Conservation (phyloP, 2,113 vertebrate genomes). For the Pelusios castaneus region DNA sequence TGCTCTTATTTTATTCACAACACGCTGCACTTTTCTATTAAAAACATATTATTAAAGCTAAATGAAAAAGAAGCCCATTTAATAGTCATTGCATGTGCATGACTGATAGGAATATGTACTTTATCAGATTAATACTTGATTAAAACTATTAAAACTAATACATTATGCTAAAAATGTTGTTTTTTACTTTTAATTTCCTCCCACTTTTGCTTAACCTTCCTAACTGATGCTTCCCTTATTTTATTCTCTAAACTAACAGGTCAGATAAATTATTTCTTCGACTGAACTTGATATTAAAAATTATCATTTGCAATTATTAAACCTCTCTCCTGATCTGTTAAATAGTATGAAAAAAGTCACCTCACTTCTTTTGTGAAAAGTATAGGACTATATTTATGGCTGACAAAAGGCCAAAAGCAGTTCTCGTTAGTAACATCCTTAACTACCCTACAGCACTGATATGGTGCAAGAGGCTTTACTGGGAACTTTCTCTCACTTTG, state of each 20-base stretch:
- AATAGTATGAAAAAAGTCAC: constrained; percentile 41
- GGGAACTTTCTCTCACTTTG: not conserved
- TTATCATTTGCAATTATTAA: constrained; percentile 63
- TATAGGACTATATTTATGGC: not conserved
- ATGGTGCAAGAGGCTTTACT: not conserved
- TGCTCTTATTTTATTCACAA: constrained; percentile 59
- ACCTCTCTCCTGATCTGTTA: constrained; percentile 58
- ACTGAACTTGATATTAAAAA: constrained; percentile 49
- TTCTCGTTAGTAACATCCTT: not conserved
- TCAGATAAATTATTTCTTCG: constrained; percentile 61
- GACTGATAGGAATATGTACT: constrained; percentile 51
- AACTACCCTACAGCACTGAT: rapidly evolving
- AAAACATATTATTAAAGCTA: constrained; percentile 60
- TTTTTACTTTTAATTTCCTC: constrained; percentile 19
- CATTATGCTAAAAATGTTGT: constrained; percentile 56
- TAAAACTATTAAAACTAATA: constrained; percentile 68
- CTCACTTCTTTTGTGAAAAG: constrained; percentile 37
- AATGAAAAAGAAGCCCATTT: constrained; percentile 56
- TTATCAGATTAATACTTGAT: constrained; percentile 59
- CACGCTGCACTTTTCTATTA: constrained; percentile 35
- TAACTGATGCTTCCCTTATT: constrained; percentile 68
- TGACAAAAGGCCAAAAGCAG: not conserved
- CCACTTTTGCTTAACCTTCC: constrained; percentile 55
- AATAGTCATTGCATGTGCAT: constrained; percentile 56
- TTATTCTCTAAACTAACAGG: constrained; percentile 59